These are phyloP conservation scores for Plecotus auritus DNA, from an alignment of 2,113 vertebrate genomes.

Conservation along the genomic window DNA sequence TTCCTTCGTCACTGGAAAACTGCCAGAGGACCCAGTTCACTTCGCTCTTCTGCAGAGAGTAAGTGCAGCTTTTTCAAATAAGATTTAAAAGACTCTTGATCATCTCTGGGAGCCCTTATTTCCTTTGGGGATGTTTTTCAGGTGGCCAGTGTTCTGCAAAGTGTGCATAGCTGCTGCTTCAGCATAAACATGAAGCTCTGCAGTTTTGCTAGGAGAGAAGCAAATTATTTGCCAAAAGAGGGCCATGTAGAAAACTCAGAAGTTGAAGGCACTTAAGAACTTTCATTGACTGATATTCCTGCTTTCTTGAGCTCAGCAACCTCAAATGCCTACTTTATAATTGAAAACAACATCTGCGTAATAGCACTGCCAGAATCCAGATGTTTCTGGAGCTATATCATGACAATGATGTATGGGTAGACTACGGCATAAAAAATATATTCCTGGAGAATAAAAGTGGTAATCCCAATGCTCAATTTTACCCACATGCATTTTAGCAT, in stretches of 20 bases:
- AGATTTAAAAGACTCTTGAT: constrained; percentile 10
- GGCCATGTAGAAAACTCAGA: not conserved
- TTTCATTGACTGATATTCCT: not conserved
- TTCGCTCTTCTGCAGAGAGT: not conserved
- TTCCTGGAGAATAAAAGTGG: not conserved
- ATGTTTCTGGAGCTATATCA: not conserved
- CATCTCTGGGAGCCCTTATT: not conserved
- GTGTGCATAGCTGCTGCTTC: constrained; percentile 45
- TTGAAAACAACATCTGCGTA: not conserved
- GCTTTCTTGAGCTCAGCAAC: not conserved
- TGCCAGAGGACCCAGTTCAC: not conserved
- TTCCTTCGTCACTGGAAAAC: not conserved
- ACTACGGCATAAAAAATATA: not conserved
- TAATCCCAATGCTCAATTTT: not conserved
- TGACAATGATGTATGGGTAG: not conserved
- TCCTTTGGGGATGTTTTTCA: constrained; percentile 38
- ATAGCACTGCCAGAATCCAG: not conserved
- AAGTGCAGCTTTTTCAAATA: constrained; percentile 56
- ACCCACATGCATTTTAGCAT: not conserved
- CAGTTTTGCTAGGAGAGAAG: constrained; percentile 24
- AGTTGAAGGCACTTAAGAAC: not conserved
- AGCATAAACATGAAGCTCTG: constrained; percentile 32
- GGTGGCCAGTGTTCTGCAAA: constrained; percentile 36
- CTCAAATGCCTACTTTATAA: not conserved
- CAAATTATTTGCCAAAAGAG: constrained; percentile 32